Percentiles rank a stretch among this genome's conserved stretches.
phyloP scores from a whole-genome alignment of 2,888 invertebrate species.

The Rotaria magnacalcarata region DNA sequence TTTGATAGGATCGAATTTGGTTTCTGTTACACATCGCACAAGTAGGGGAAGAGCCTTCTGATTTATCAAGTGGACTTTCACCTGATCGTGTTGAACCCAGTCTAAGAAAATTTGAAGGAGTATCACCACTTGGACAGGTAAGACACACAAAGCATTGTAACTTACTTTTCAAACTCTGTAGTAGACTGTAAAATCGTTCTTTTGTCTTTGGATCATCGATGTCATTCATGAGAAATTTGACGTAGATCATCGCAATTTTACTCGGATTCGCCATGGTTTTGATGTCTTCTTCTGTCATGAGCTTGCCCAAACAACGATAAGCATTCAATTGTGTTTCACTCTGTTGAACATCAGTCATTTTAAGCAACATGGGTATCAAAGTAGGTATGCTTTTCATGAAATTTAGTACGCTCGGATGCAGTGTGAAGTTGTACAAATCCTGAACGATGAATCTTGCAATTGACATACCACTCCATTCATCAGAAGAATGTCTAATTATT shows the following conservation, averaged over 20 bases:
- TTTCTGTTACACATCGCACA: not conserved
- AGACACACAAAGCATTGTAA: too few species aligned
- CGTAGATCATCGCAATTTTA: not conserved
- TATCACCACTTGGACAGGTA: too few species aligned
- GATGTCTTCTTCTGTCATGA: not conserved
- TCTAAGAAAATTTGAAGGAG: not conserved
- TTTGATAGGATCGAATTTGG: not conserved
- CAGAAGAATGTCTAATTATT: not conserved
- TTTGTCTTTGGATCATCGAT: not conserved
- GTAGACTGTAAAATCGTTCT: not conserved
- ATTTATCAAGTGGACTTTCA: not conserved
- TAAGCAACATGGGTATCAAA: not conserved
- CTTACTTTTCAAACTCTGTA: not conserved
- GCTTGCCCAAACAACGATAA: not conserved
- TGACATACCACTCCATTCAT: not conserved
- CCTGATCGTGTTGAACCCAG: slow-evolving; percentile 12
- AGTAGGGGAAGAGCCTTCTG: not conserved
- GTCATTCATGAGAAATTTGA: not conserved
- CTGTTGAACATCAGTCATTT: not conserved
- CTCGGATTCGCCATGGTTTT: not conserved
- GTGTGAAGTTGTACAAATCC: not conserved
- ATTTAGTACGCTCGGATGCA: not conserved
- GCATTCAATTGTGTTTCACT: not conserved
- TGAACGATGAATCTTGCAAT: not conserved
- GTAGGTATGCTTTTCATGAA: not conserved